Conservation (phyloP, 2,797 vertebrate species). For the Valencia hispanica region DNA sequence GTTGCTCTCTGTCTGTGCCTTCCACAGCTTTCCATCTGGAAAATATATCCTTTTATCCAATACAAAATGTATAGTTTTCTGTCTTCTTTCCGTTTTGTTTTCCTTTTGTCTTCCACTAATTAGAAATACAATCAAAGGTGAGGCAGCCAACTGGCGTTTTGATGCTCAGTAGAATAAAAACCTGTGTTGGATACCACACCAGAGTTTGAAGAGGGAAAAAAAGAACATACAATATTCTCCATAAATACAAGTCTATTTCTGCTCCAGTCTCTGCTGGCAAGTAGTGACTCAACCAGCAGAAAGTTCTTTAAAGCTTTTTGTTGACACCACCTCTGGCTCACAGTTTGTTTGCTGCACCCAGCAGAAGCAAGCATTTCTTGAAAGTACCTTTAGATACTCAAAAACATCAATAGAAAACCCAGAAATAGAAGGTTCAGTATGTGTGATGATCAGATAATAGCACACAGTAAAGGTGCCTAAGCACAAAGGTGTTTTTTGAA, state of each 20-base stretch:
- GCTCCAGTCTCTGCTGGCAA: slow-evolving; percentile 19
- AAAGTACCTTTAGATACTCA: slow-evolving; percentile 14
- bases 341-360: slow-evolving; percentile 7
- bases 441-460: slow-evolving; percentile 4
- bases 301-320: slow-evolving; percentile 33
- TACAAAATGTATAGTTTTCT: slow-evolving; percentile 18
- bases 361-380: slow-evolving; percentile 22
- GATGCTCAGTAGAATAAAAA: not conserved
- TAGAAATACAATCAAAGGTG: slow-evolving; percentile 10
- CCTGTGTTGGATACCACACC: not conserved
- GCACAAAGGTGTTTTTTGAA: not conserved
- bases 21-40: slow-evolving; percentile 68
- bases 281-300: slow-evolving; percentile 39
- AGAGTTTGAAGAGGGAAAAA: slow-evolving; percentile 3
- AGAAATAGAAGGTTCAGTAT: slow-evolving; percentile 12
- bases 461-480: not conserved
- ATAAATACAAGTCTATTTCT: slow-evolving; percentile 37
- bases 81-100: slow-evolving; percentile 16
- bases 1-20: slow-evolving; percentile 32
- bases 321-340: slow-evolving; percentile 36
- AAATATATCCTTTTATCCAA: slow-evolving; percentile 44
- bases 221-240: slow-evolving; percentile 15
- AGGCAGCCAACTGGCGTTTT: slow-evolving; percentile 6
- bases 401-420: slow-evolving; percentile 14
- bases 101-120: slow-evolving; percentile 19